Evolutionary conservation across 2,888 invertebrate species (phyloP), one percentile per base, ranked within the genome.

Genomic region (Nebria salina): DNA sequence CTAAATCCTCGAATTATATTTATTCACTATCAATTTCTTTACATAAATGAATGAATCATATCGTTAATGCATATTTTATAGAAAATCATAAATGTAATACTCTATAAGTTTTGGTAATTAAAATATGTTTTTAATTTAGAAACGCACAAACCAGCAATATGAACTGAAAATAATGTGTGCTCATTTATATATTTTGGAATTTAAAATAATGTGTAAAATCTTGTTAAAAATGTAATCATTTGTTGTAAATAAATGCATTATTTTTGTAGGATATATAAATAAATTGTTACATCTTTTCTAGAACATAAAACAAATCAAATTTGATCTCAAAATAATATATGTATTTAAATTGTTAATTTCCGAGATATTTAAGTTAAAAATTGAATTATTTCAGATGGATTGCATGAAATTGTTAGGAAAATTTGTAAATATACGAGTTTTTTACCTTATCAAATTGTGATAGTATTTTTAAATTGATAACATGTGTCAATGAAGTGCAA

Each of bases 271-370:
- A 68, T 20, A 68, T 68, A 68, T 6, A 13, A 25, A 68, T 11
- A 6, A 25, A 68, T 68, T 68, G 20, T 68, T 68, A 68, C n/a
- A 68, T 11, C 15, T 68, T 68, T 68, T 68, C 26, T 68, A 15
- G 65, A 65, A 2, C 13, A 68, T 68, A 7, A 68, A 68, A 68
- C n/a, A 68, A 68, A 25, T 11, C 6, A 20, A 68, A 68, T 68
- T 68, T 68, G 26, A 20, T 20, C 68, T 68, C 26, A 54, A 54
- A 54, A 54, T 54, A 54, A 54, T 54, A 54, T 54, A 54, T 54
- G 13, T 54, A 54, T 54, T 54, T 54, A 11, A 11, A 54, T 54
- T 54, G 13, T 54, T 54, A 54, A 54, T 11, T 54, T 54, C 54
- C 54, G 54, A 54, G 54, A 54, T 54, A 54, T 54, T 54, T 54